These are phyloP conservation scores for Plemyria rubiginata DNA, from an alignment of 2,888 invertebrate species.

Conservation along the genomic window DNA sequence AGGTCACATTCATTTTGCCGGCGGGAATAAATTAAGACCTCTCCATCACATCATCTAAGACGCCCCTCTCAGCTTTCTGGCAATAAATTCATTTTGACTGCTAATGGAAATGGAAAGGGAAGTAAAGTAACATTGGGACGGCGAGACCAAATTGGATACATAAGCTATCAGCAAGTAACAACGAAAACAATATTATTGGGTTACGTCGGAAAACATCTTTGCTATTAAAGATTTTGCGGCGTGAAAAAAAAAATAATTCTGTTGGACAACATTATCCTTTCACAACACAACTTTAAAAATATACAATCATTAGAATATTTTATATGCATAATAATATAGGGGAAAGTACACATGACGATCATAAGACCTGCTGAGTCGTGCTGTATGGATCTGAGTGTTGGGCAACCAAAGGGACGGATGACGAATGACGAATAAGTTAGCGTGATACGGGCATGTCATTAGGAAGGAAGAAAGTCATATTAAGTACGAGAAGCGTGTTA, in stretches of 20 bases:
- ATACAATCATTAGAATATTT: no score
- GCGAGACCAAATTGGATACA: constrained; percentile 21
- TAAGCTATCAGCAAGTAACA: constrained; percentile 16
- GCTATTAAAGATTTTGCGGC: constrained; percentile 1
- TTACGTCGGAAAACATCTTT: constrained; percentile 6
- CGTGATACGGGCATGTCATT: no score
- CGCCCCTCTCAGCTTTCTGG: constrained; percentile 46
- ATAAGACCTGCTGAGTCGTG: no score
- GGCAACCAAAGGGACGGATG: no score
- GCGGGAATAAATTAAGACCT: constrained; percentile 54
- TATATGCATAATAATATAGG: no score
- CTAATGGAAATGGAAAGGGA: constrained; percentile 34
- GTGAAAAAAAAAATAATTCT: neutral
- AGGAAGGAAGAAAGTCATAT: no score
- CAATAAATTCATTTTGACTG: constrained; percentile 35
- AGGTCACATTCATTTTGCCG: constrained; percentile 49
- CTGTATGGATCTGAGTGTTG: no score
- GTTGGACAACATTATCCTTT: no score
- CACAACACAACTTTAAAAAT: no score
- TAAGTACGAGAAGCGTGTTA: no score
- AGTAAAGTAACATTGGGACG: constrained; percentile 26
- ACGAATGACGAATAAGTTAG: no score
- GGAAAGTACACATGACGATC: no score
- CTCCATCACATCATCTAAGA: constrained; percentile 52
- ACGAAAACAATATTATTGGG: constrained; percentile 13